Percentiles rank a stretch among this genome's conserved stretches.
Evolutionary conservation across 2,888 invertebrate genomes (phyloP).

Genomic region (Mimachlamys varia): DNA sequence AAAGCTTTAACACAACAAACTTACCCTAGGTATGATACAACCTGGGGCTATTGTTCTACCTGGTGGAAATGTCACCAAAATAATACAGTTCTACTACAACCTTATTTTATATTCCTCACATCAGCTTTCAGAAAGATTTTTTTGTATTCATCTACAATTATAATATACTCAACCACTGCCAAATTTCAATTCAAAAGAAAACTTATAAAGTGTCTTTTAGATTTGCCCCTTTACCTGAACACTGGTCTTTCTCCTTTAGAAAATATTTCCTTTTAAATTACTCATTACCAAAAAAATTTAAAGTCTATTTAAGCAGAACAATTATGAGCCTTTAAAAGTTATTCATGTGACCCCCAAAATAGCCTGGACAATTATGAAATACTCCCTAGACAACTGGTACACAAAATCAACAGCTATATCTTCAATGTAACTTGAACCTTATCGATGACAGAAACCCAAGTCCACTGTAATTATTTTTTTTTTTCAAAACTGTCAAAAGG

Average conservation of each 20-base stretch:
- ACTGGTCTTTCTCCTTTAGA: not conserved
- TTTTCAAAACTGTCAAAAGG: not conserved
- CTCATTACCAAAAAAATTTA: not conserved
- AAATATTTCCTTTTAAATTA: not conserved
- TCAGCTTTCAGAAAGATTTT: not conserved
- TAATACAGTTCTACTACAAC: not conserved
- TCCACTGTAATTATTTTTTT: not conserved
- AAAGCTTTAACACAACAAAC: not conserved
- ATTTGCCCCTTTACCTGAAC: not conserved
- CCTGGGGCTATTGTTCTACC: not conserved
- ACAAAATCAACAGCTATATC: not conserved
- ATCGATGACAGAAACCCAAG: slow-evolving; percentile 15
- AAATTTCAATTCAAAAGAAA: not conserved
- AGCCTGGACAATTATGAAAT: not conserved
- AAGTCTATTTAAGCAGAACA: not conserved
- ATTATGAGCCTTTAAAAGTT: not conserved
- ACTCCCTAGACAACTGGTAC: slow-evolving; percentile 1
- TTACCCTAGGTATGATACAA: not conserved
- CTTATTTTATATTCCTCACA: not conserved
- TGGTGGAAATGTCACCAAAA: not conserved
- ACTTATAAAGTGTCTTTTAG: not conserved
- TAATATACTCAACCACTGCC: not conserved
- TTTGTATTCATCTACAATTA: not conserved
- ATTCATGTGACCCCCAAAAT: not conserved
- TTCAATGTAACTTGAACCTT: not conserved